These are phyloP conservation scores for Discoglossus pictus DNA, from an alignment of 2,797 vertebrate genomes.

Conservation along the genomic window DNA sequence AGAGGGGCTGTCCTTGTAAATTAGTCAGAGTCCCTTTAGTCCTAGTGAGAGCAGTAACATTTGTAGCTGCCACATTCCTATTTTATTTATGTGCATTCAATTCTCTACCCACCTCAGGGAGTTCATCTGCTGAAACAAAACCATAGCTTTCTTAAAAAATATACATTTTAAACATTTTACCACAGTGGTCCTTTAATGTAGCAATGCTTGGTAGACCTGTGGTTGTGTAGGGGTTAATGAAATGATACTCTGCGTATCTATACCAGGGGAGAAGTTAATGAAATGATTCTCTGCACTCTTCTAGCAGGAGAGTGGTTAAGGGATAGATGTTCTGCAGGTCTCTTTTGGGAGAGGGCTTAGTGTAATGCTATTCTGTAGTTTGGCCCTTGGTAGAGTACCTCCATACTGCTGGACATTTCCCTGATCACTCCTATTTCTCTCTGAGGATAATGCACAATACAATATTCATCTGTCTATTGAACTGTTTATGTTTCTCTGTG, in stretches of 20 bases:
- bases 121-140: too few species aligned
- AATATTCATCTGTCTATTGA: constrained; percentile 49
- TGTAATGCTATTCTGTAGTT: constrained; percentile 23
- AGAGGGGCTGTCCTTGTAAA: too few species aligned
- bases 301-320: not conserved
- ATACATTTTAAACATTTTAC: too few species aligned
- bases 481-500: constrained; percentile 32
- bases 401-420: constrained; percentile 17
- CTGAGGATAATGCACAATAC: constrained; percentile 38
- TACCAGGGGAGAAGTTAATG: not conserved
- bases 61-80: too few species aligned
- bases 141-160: too few species aligned
- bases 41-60: too few species aligned
- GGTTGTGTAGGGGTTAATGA: not conserved
- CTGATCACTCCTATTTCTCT: not conserved
- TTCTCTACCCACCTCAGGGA: too few species aligned
- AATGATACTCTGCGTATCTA: not conserved
- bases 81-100: too few species aligned
- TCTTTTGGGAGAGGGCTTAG: constrained; percentile 12
- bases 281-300: not conserved
- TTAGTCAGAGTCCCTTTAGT: too few species aligned
- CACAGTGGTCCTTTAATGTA: too few species aligned
- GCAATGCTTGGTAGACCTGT: not conserved
- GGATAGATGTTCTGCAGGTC: not conserved
- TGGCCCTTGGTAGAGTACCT: constrained; percentile 9